Conservation (phyloP, 2,797 vertebrate species). For the Steatocranus sp. region DNA sequence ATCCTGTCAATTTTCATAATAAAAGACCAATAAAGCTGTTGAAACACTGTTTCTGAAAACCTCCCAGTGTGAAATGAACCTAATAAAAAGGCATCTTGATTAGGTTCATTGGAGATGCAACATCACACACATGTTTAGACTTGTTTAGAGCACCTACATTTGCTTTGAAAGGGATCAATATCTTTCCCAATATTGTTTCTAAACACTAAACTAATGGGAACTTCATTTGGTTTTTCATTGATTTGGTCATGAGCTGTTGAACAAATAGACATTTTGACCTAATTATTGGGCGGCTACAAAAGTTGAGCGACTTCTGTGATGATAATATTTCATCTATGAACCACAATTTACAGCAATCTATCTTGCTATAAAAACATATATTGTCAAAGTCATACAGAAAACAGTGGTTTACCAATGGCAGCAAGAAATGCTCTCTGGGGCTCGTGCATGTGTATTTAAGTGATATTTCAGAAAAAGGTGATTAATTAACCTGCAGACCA, state of each 20-base stretch:
- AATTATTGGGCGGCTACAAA: neutral
- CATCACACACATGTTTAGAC: neutral
- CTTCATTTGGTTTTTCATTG: neutral
- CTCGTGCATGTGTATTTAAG: neutral
- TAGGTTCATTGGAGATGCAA: neutral
- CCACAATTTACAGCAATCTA: neutral
- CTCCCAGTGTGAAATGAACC: fast-evolving
- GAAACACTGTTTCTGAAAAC: neutral
- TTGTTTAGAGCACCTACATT: neutral
- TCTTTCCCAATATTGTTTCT: neutral
- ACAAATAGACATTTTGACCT: neutral
- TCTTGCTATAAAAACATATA: neutral
- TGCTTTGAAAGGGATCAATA: neutral
- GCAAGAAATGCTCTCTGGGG: neutral
- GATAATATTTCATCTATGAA: neutral
- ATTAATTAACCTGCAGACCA: neutral
- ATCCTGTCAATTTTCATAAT: neutral
- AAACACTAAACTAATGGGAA: neutral
- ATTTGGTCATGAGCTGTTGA: neutral
- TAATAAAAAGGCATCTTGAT: neutral
- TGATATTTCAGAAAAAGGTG: neutral
- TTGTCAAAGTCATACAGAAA: neutral
- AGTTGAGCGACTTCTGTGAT: neutral
- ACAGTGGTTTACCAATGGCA: neutral
- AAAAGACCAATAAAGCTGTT: neutral